Base-by-base conservation (phyloP, 2,888 invertebrate species). In the Calameuta pallipes region DNA sequence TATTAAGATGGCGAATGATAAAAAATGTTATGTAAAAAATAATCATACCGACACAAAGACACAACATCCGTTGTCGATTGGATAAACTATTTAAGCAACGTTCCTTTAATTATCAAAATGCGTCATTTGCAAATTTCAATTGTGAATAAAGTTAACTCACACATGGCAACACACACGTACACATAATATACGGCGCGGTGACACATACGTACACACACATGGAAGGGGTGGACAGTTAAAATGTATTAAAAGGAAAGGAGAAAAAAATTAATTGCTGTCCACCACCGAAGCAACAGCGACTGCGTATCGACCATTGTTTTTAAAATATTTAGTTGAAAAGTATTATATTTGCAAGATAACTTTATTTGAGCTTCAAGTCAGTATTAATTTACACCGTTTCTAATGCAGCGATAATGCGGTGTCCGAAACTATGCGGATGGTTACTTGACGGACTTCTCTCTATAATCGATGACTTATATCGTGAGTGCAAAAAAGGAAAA, bases 11-110 rank as follows among this genome's bases (percentile, higher is more conserved):
- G 78, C 79, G 80, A 76, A 83, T 85, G 84, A 56, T 56, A 23
- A 23, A 85, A 56, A 85, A 76, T 80, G 81, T 85, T 86, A 83
- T 84, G 80, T 85, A 81, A 81, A 80, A 85, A 85, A 82, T 83
- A 84, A 56, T 56, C 23, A 23, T 23, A 56, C 11, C 36, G 6
- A 41, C 41, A 41, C 41, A 13, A 15, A 41, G 41, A 41, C 41
- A 6, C 41, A 41, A 6, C 41, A 85, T 83, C 80, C 82, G 83
- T 85, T 83, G 82, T 85, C 85, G 82, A 79, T 84, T 82, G 78
- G 81, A 85, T 81, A 71, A 79, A 77, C 75, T 78, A 78, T 78
- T 78, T 78, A 78, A 75, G 41, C 75, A 75, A 41, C 75, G 75
- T 78, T 78, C 75, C 75, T 78, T 78, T 78, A 71, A 68, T 68